These are phyloP conservation scores for Scaptomyza tumidula DNA, from an alignment of 2,888 invertebrate genomes.

Conservation along the genomic window DNA sequence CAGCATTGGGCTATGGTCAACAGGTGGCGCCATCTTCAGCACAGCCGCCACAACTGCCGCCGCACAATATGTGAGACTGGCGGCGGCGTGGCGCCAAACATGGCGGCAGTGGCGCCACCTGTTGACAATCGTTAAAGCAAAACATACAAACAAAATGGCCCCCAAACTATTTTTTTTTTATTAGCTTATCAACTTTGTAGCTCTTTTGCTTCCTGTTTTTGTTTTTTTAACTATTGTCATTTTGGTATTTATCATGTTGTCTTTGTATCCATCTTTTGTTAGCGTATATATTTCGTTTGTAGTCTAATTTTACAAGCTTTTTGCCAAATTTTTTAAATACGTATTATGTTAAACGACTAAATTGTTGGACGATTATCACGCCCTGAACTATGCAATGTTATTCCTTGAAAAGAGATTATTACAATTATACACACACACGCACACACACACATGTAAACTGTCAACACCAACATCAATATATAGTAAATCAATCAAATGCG, in stretches of 20 bases:
- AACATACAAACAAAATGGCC: conserved; percentile 8
- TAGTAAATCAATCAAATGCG: conserved; percentile 46
- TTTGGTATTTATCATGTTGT: conserved; percentile 37
- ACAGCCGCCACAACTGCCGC: conserved; percentile 38
- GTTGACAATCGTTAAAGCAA: conserved; percentile 64
- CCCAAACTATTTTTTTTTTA: conserved; percentile 42
- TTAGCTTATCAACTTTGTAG: conserved; percentile 33
- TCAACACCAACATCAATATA: conserved; percentile 42
- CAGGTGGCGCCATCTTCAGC: conserved; percentile 54
- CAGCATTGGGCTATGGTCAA: conserved; percentile 69
- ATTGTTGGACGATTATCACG: conserved; percentile 69
- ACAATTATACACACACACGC: conserved; percentile 56
- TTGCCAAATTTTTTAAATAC: conserved; percentile 72
- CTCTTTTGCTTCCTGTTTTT: conserved; percentile 4
- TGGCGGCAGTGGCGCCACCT: conserved; percentile 73
- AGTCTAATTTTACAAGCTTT: conserved; percentile 78
- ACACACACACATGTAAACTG: conserved; percentile 47
- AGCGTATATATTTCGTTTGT: conserved; percentile 64
- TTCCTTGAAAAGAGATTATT: conserved; percentile 81
- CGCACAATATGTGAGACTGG: conserved; percentile 70
- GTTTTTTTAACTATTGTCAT: conserved; percentile 6
- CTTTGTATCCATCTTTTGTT: conserved; percentile 37
- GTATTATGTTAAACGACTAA: conserved; percentile 73
- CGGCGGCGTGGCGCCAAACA: conserved; percentile 76
- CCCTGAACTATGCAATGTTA: conserved; percentile 79